These are phyloP conservation scores for Drosophila koepferae DNA, from an alignment of 2,888 invertebrate genomes.

Conservation along the genomic window DNA sequence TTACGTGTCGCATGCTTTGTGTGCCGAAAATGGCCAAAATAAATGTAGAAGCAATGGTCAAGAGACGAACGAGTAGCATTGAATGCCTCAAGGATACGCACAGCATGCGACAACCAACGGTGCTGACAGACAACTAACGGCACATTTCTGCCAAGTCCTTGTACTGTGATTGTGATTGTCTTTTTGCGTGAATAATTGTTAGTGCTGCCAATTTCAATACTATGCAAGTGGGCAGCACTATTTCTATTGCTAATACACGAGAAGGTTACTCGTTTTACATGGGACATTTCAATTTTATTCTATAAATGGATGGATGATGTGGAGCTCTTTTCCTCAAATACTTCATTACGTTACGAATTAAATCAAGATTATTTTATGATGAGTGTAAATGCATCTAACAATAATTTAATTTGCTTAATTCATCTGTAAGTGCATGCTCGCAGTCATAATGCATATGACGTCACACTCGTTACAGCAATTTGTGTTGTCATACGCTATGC, in stretches of 20 bases:
- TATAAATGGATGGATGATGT: neutral
- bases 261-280: conserved; percentile 12
- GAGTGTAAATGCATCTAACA: neutral
- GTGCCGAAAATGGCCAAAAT: conserved; percentile 40
- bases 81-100: conserved; percentile 54
- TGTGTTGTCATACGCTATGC: conserved; percentile 19
- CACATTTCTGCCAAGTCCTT: conserved; percentile 42
- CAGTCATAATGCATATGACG: conserved; percentile 26
- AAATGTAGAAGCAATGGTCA: conserved; percentile 37
- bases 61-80: conserved; percentile 30
- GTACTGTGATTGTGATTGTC: conserved; percentile 5
- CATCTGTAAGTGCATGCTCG: neutral
- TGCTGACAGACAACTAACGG: conserved; percentile 27
- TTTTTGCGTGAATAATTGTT: conserved; percentile 25
- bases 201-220: conserved; percentile 32
- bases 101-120: conserved; percentile 35
- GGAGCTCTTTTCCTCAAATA: neutral
- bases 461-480: conserved; percentile 29
- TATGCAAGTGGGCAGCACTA: conserved; percentile 35
- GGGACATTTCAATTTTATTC: neutral
- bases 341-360: neutral
- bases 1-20: conserved; percentile 65
- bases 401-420: neutral
- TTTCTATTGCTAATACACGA: neutral
- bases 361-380: neutral